Evolutionary conservation across 2,797 vertebrate genomes (phyloP), one percentile per base, ranked within the genome.

Genomic region (Tenualosa ilisha): DNA sequence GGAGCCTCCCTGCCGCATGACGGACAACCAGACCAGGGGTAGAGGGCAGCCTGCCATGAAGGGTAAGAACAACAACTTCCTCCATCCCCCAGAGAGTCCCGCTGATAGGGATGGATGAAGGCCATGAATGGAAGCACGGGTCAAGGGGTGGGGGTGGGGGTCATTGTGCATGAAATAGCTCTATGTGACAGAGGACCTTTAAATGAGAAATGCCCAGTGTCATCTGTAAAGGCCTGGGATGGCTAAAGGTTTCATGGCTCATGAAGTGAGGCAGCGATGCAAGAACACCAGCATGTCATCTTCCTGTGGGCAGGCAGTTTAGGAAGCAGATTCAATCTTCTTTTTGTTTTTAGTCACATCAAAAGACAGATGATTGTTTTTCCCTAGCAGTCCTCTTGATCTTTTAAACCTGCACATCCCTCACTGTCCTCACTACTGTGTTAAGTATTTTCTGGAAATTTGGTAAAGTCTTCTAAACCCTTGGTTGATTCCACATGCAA

Each of bases 1-100:
- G 91, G 97, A 98, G 86, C 96, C 97, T 0, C 91, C 94, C 11
- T 96, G 96, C 86, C 96, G 97, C 20, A 95, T 96, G 0, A 91
- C 93, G 75, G 97, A 96, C 4, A 81, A 92, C 90, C 95, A 95
- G 72, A 61, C 93, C 3, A 91, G 92, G 84, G 95, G 95, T 85
- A 93, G 97, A 86, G 90, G 94, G 3, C 90, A 94, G 86, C 94
- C 89, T 2, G 91, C 87, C 54, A 92, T 95, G 84, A 96, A 96
- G 96, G 95, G 96, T 96, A 88, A 92, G 87, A 24, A 81, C 56
- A 17, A 40, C 31, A 31, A 13, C 65, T 22, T 15, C 54, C 56
- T 4, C 56, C 56, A 3, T 17, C 54, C 54, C 2, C 59, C n/a
- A 12, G 61, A 24, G 7, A 8, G 31, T 72, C 26, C 13, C 31